Evolutionary conservation across 2,797 vertebrate genomes (phyloP).

Genomic region (Setipinna tenuifilis): DNA sequence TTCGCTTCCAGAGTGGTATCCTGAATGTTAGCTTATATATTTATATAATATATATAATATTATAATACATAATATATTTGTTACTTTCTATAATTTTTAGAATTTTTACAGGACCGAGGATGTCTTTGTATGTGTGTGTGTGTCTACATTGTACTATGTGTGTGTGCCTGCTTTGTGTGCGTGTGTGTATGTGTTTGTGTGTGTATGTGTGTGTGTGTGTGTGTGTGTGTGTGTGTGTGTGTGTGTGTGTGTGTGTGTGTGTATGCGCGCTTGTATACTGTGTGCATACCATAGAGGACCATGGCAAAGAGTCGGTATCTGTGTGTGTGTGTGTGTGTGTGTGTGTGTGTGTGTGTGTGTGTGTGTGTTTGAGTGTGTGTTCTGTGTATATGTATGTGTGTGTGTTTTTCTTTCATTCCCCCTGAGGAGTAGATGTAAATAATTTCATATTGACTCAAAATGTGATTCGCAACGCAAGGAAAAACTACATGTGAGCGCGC

Average conservation of each 20-base stretch:
- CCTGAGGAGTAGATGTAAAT: neutral
- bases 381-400: neutral
- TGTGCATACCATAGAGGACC: too few relatives aligned
- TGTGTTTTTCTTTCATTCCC: neutral
- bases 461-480: neutral
- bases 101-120: too few relatives aligned
- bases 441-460: neutral
- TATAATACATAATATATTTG: too few relatives aligned
- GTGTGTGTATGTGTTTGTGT: neutral
- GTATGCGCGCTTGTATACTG: neutral
- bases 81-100: too few relatives aligned
- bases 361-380: neutral
- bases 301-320: neutral
- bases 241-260: neutral
- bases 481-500: neutral
- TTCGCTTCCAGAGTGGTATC: too few relatives aligned
- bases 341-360: neutral
- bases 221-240: neutral
- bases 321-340: neutral
- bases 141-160: neutral
- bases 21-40: too few relatives aligned
- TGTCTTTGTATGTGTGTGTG: neutral
- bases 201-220: neutral
- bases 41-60: too few relatives aligned
- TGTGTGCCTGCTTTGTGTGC: neutral